Evolutionary conservation across 1,140 invertebrate species (phyloP).

Genomic region (Rhynchophorus ferrugineus): DNA sequence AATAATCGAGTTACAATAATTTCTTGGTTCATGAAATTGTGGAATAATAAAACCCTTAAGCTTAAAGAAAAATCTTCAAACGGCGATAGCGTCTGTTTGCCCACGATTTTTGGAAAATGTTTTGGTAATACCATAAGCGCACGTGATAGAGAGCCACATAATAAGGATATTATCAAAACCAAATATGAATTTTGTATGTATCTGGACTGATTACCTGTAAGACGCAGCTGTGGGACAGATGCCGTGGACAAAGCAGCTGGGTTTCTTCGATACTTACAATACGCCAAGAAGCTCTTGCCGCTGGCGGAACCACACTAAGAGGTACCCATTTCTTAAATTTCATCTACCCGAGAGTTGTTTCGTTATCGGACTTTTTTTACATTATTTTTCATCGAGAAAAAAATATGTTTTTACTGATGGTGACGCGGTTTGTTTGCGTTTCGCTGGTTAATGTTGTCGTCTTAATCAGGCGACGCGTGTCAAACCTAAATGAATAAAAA

Average conservation of each 20-base stretch:
- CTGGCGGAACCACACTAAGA: slow-evolving; percentile 15
- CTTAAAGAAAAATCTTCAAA: neutral
- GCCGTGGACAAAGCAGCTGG: slow-evolving; percentile 20
- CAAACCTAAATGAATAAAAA: neutral
- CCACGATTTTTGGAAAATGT: too few species aligned
- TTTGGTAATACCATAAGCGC: slow-evolving; percentile 9
- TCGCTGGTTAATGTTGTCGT: neutral
- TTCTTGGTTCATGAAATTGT: too few species aligned
- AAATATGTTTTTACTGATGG: too few species aligned
- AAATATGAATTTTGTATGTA: slow-evolving; percentile 24
- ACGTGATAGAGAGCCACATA: neutral
- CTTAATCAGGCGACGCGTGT: neutral
- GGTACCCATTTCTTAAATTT: slow-evolving; percentile 8
- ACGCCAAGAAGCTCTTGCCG: slow-evolving; percentile 8
- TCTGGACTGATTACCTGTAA: slow-evolving; percentile 24
- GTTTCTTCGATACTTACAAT: slow-evolving; percentile 15
- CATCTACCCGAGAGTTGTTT: neutral
- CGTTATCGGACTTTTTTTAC: too few species aligned
- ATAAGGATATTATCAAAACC: slow-evolving; percentile 23
- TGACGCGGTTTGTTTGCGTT: too few species aligned
- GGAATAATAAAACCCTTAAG: too few species aligned
- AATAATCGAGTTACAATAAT: too few species aligned
- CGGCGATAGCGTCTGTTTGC: slow-evolving; percentile 4
- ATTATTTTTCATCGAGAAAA: too few species aligned
- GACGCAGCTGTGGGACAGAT: slow-evolving; percentile 25